Evolutionary conservation across 2,888 invertebrate genomes (phyloP), one percentile per base, ranked within the genome.

Genomic region (Zaprionus bogoriensis): DNA sequence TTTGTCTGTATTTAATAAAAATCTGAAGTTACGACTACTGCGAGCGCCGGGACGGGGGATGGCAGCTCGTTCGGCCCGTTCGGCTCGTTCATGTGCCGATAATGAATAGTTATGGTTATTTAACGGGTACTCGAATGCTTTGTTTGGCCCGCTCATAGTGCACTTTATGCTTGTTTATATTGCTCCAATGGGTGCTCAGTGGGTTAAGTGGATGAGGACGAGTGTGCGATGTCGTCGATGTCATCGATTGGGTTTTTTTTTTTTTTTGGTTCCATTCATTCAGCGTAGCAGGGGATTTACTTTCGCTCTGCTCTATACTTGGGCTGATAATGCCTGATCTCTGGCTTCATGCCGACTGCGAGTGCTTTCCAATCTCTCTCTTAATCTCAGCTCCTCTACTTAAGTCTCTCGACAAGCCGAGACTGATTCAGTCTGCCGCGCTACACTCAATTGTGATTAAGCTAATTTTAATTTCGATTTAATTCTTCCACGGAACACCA

Each of bases 31-130:
- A 89, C 87, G 87, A 87, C 75, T 70, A 66, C 66, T 70, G 54
- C 36, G 48, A n/a, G n/a, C n/a, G n/a, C n/a, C n/a, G n/a, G n/a
- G n/a, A n/a, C n/a, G n/a, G n/a, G n/a, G n/a, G n/a, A n/a, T n/a
- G n/a, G n/a, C n/a, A n/a, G n/a, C n/a, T n/a, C n/a, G n/a, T n/a
- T n/a, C n/a, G n/a, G n/a, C n/a, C n/a, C n/a, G n/a, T n/a, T n/a
- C n/a, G n/a, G n/a, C n/a, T n/a, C n/a, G n/a, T 67, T 88, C 76
- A 85, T 85, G 69, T 76, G 74, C 69, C 86, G 80, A 85, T 85
- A 85, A 85, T 85, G 85, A 85, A 85, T 85, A 85, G 85, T 85
- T 85, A 85, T 88, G 74, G 83, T 66, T 74, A 71, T 83, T 82
- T 77, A 77, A 76, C 73, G 69, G 63, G 22, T 42, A 47, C 65